Percentiles rank a stretch among this genome's conserved stretches.
Evolutionary conservation across 1,140 invertebrate species (phyloP).

Genomic region (Vollenhovia emeryi): DNA sequence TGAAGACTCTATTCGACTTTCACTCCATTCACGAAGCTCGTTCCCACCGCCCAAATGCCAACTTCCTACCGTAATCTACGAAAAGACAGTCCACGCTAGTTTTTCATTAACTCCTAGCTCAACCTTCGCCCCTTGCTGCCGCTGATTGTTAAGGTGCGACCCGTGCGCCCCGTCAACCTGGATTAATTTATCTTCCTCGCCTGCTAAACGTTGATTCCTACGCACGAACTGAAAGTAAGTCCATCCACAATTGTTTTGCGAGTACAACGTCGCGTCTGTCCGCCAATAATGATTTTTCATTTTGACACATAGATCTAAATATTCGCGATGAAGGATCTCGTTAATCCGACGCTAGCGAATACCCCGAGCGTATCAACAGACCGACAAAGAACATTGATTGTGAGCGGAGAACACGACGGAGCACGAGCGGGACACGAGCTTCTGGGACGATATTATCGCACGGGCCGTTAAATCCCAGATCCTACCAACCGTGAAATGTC

Average conservation of each 20-base stretch:
- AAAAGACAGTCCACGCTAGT: constrained; percentile 8
- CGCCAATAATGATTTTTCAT: constrained; percentile 19
- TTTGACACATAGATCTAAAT: background rate
- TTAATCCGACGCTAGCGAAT: background rate
- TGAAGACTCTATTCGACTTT: constrained; percentile 69
- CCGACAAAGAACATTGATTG: constrained; percentile 41
- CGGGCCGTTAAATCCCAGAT: constrained; percentile 80
- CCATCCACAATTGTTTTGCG: background rate
- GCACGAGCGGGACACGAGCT: constrained; percentile 63
- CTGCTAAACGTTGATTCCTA: constrained; percentile 13
- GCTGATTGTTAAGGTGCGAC: constrained; percentile 1
- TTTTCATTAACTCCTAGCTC: background rate
- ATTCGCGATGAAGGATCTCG: background rate
- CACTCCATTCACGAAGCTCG: constrained; percentile 43
- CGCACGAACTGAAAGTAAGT: constrained; percentile 15
- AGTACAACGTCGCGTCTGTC: background rate
- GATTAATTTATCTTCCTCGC: background rate
- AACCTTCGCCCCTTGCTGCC: background rate
- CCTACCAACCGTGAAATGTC: constrained; percentile 82
- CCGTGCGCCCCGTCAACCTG: background rate
- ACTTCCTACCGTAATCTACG: background rate
- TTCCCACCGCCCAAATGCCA: constrained; percentile 17
- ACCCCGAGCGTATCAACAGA: background rate
- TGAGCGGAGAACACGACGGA: constrained; percentile 44
- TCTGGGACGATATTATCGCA: constrained; percentile 79